These are phyloP conservation scores for Sebastes alutus DNA, from an alignment of 2,797 vertebrate species.

Conservation along the genomic window DNA sequence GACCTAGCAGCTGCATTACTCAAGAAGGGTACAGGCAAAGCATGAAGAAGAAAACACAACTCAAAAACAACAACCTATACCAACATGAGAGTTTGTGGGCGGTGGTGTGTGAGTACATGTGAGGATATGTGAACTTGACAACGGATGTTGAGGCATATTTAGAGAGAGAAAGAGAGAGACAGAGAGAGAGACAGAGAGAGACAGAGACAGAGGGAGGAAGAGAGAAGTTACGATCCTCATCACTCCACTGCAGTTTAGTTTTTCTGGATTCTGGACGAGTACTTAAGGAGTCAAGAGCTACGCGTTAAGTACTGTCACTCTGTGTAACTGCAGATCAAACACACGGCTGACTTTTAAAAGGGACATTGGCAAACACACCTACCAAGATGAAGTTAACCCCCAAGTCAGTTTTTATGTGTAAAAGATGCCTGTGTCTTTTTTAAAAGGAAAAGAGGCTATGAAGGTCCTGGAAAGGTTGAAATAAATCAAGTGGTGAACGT, in stretches of 20 bases:
- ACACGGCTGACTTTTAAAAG: constrained; percentile 45
- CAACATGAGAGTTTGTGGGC: constrained; percentile 81
- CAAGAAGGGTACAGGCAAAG: constrained; percentile 93
- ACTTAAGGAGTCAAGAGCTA: constrained; percentile 59
- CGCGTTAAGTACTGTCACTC: constrained; percentile 56
- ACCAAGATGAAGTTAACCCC: constrained; percentile 40
- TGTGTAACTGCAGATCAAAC: constrained; percentile 51
- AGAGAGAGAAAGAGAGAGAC: constrained; percentile 52
- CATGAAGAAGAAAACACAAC: constrained; percentile 94
- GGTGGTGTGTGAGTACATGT: constrained; percentile 79
- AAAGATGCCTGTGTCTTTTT: constrained; percentile 47
- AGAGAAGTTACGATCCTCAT: constrained; percentile 71
- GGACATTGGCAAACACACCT: constrained; percentile 59
- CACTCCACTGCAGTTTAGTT: constrained; percentile 82
- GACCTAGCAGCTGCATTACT: constrained; percentile 97
- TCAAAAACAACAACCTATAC: constrained; percentile 82
- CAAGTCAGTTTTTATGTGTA: constrained; percentile 42
- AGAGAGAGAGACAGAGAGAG: constrained; percentile 33
- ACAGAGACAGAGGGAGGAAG: constrained; percentile 36
- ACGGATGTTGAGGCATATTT: constrained; percentile 71
- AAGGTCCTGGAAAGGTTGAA: constrained; percentile 63
- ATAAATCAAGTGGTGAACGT: not conserved
- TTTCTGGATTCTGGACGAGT: constrained; percentile 63
- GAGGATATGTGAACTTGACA: constrained; percentile 73
- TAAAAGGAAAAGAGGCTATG: constrained; percentile 62